Evolutionary conservation across 2,113 vertebrate species (phyloP), one percentile per base, ranked within the genome.

Genomic region (Pterocles orientalis): DNA sequence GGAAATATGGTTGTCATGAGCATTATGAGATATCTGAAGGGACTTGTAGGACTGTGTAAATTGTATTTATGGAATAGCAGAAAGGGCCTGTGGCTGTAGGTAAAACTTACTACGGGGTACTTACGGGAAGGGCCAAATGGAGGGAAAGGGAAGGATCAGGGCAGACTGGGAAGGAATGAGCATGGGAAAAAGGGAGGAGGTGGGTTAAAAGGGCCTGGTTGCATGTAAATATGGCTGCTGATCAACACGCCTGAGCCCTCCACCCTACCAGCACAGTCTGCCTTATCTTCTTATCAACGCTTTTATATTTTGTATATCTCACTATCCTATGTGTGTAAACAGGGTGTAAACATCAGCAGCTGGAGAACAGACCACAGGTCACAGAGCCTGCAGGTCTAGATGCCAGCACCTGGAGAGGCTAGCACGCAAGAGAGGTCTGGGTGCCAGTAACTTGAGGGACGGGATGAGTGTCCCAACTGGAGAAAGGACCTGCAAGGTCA

Each of bases 121-220:
- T 80, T 43, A 48, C 12, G 12, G 17, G 53, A 19, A 45, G 12
- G 15, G 48, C 26, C 26, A 82, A 66, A 66, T 23, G 33, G 36
- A 68, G 21, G 16, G 31, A 84, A 85, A 50, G 19, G 17, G 36
- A 85, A 76, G 57, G 56, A 60, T 60, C 36, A 58, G 50, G 20
- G 10, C 41, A 8, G 15, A 70, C 1, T 31, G 33, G 9, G 18
- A 17, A 60, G 51, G 25, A 70, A 68, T 0, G 1, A 56, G 18
- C 36, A 71, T 53, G 18, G 28, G 45, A 33, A 86, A 82, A 82
- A 48, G 24, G 51, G 61, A 66, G 10, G 4, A 51, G 15, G 31
- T 14, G 6, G 50, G 9, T 86, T 85, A 47, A 51, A 76, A 70
- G 43, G 28, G 12, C 33, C 48, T 41, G 43, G 28, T n/a, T 4